Evolutionary conservation across 2,888 invertebrate species (phyloP).

Genomic region (Catotricha subobsoleta): DNA sequence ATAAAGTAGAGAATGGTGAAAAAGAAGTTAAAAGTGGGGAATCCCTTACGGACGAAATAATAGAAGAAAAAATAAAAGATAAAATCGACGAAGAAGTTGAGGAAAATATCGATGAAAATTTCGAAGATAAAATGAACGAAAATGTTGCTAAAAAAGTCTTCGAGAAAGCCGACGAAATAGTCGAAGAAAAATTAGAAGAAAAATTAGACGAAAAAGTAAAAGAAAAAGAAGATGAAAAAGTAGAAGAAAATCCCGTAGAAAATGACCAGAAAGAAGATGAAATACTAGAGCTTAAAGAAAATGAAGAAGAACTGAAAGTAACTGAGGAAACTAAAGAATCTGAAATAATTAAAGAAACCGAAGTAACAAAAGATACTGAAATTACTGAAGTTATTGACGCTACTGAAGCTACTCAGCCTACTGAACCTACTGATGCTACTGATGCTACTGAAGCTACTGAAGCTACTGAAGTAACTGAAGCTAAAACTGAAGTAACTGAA

Average conservation of each 20-base stretch:
- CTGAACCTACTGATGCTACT: conserved; percentile 12
- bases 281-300: conserved; percentile 12
- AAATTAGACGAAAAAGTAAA: conserved; percentile 13
- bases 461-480: conserved; percentile 12
- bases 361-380: conserved; percentile 12
- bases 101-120: conserved; percentile 2
- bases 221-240: conserved; percentile 12
- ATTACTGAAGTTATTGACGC: conserved; percentile 12
- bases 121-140: background rate
- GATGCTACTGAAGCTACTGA: conserved; percentile 11
- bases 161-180: conserved; percentile 12
- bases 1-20: conserved; percentile 3
- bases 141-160: conserved; percentile 12
- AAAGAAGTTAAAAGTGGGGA: background rate
- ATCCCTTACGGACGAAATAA: conserved; percentile 10
- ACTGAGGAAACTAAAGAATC: conserved; percentile 15
- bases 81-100: conserved; percentile 14
- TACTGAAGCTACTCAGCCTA: conserved; percentile 10
- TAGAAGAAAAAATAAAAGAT: conserved; percentile 12
- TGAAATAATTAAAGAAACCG: conserved; percentile 14
- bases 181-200: conserved; percentile 15
- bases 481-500: conserved; percentile 13
- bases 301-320: conserved; percentile 13
- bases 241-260: conserved; percentile 14
- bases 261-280: conserved; percentile 12